Conservation (phyloP, 2,797 vertebrate species). For the Tapera naevia region DNA sequence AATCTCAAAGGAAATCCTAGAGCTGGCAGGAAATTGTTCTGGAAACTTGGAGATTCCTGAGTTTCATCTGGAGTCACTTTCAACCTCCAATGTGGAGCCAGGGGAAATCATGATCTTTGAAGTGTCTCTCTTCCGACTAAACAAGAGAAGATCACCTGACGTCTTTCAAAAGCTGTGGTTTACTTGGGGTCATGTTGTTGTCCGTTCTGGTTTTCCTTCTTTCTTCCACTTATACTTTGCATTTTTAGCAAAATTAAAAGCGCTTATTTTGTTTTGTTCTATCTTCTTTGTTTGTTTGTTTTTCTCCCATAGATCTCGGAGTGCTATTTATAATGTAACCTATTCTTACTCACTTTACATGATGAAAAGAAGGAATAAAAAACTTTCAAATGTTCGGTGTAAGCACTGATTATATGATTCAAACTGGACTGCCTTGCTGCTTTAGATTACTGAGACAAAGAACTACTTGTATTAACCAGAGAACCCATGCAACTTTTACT, state of each 20-base stretch:
- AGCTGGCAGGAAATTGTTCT: neutral
- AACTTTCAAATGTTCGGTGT: neutral
- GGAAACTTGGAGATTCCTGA: neutral
- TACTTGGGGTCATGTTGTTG: neutral
- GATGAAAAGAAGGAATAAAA: too few relatives aligned
- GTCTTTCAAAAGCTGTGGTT: neutral
- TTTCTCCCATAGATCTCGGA: neutral
- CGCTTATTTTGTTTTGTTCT: too few relatives aligned
- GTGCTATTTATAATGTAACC: neutral
- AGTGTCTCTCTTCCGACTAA: neutral
- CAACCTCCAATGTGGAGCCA: accelerated
- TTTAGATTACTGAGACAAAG: neutral
- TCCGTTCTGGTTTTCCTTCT: neutral
- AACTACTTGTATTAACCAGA: neutral
- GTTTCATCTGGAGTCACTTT: neutral
- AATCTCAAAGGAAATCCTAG: neutral
- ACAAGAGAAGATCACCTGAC: neutral
- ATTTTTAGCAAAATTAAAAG: neutral
- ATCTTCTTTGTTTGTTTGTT: neutral
- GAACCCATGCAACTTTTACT: neutral
- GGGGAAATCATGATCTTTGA: neutral
- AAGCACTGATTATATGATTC: neutral
- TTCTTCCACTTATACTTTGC: neutral
- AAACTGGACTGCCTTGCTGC: neutral
- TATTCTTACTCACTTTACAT: neutral